Percentiles rank a stretch among this genome's conserved stretches.
Evolutionary conservation across 2,888 invertebrate genomes (phyloP).

Genomic region (Erpobdella octoculata): DNA sequence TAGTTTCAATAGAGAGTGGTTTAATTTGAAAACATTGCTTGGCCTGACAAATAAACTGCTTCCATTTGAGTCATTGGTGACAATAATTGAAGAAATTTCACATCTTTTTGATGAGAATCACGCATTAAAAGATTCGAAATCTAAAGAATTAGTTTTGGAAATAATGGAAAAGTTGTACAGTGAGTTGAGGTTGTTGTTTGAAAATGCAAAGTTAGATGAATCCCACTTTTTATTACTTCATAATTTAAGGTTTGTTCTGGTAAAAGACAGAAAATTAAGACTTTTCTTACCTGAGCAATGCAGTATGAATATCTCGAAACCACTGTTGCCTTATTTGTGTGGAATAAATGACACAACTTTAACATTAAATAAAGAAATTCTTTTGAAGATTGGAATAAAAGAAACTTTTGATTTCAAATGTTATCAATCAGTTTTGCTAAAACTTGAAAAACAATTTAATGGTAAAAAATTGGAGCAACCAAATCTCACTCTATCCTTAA

Average conservation of each 20-base stretch:
- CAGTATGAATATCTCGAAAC: not conserved
- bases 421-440: not conserved
- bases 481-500: not conserved
- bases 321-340: slow-evolving; percentile 23
- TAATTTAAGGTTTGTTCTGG: not conserved
- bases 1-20: not conserved
- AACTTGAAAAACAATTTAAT: not conserved
- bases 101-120: not conserved
- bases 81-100: not conserved
- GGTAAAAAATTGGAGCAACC: not conserved
- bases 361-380: not conserved
- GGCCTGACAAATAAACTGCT: slow-evolving; percentile 8
- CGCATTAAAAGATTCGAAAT: not conserved
- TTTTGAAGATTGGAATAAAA: not conserved
- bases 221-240: not conserved
- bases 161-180: not conserved
- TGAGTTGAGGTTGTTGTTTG: not conserved
- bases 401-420: not conserved
- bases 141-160: not conserved
- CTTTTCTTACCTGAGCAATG: slow-evolving; percentile 7
- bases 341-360: not conserved
- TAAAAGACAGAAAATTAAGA: not conserved
- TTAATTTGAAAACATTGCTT: not conserved
- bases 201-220: not conserved
- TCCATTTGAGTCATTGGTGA: not conserved